Evolutionary conservation across 2,888 invertebrate species (phyloP), one percentile per base, ranked within the genome.

Genomic region (Thalpophila matura): DNA sequence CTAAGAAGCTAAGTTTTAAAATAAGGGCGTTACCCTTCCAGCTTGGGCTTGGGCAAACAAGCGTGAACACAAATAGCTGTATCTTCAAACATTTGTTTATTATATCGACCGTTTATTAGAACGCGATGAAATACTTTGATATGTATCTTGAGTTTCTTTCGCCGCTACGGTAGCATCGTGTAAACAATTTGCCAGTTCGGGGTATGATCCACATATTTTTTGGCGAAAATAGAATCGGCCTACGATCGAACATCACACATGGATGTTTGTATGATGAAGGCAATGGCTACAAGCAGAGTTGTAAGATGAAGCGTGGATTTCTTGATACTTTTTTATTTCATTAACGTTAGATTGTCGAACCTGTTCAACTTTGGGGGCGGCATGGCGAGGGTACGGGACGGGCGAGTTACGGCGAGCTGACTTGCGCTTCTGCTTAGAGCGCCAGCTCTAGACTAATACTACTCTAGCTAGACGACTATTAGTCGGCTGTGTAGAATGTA

Each of bases 11-110:
- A 68, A 77, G 75, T 79, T 80, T 64, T 61, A 77, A 82, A 81
- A 84, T 68, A 87, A 84, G 86, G 86, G 85, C 89, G 84, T 89
- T 89, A 86, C 84, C 79, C 77, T 71, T 83, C 74, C 86, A 87
- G 81, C 74, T 74, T 20, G 24, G 61, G 45, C 51, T 12, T 43
- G 37, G n/a, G n/a, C n/a, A n/a, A 49, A 31, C 29, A 38, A 35
- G 46, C 60, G 40, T n/a, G 51, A 71, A 67, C 70, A 69, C 72
- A 80, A 84, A 86, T 84, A 86, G 81, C 80, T 76, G 78, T 82
- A 88, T 85, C 86, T 85, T 82, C 45, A 66, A 50, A 47, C 84
- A 86, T 81, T 83, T 83, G 80, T 80, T 81, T 84, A 82, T 81
- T 73, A 67, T 81, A 80, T 79, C 69, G 62, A 80, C 72, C 71